These are phyloP conservation scores for Dicranocentrus wangi DNA, from an alignment of 2,888 invertebrate genomes.

Conservation along the genomic window DNA sequence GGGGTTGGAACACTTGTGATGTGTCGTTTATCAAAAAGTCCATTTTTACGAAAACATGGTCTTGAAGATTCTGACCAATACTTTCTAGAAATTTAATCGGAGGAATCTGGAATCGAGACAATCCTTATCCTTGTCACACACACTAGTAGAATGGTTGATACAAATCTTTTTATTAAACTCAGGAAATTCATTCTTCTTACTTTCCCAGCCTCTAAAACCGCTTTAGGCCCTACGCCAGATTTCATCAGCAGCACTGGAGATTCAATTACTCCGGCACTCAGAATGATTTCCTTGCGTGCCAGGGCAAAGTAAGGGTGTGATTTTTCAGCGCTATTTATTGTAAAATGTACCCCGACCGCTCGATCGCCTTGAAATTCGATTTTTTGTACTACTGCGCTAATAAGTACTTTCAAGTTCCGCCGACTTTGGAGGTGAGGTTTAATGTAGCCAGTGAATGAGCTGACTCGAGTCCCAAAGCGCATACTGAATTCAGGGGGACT, in stretches of 20 bases:
- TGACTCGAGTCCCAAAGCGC: conserved; percentile 40
- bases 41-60: neutral
- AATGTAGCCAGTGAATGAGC: conserved; percentile 36
- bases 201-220: conserved; percentile 4
- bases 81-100: neutral
- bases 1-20: neutral
- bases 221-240: neutral
- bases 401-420: conserved; percentile 17
- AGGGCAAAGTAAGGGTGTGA: neutral
- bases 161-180: no score
- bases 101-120: neutral
- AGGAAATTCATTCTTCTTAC: no score
- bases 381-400: neutral
- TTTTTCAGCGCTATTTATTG: no score
- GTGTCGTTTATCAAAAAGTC: neutral
- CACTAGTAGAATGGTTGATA: no score
- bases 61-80: neutral
- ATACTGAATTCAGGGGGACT: conserved; percentile 33
- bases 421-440: neutral
- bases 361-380: neutral
- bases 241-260: neutral
- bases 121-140: neutral
- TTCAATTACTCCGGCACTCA: neutral
- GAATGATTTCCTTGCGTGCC: neutral
- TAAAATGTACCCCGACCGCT: conserved; percentile 47